phyloP scores from a whole-genome alignment of 1,140 invertebrate genomes.

The Micrasema longulum region DNA sequence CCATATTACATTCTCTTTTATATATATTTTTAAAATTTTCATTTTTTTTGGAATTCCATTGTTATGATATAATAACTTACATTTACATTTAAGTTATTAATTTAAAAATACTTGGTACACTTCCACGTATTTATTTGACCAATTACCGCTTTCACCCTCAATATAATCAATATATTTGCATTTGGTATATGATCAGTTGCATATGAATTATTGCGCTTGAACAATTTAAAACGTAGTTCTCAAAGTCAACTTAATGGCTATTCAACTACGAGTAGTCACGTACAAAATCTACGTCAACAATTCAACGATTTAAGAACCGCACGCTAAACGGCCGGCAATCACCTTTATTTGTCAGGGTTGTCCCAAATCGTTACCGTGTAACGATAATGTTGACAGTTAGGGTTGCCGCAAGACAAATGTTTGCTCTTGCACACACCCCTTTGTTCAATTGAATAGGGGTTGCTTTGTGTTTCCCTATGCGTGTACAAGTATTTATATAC shows the following conservation, averaged over 20 bases:
- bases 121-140: no score
- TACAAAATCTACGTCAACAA: slow-evolving; percentile 17
- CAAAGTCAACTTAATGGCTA: background rate
- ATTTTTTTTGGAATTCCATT: no score
- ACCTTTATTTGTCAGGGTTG: slow-evolving; percentile 22
- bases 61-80: no score
- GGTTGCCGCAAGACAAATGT: slow-evolving; percentile 46
- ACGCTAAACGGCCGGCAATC: slow-evolving; percentile 27
- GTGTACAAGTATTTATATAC: no score
- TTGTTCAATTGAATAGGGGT: slow-evolving; percentile 23
- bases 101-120: no score
- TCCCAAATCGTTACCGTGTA: slow-evolving; percentile 7
- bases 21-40: no score
- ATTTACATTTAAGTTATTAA: no score
- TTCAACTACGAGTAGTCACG: background rate
- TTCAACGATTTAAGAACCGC: slow-evolving; percentile 11
- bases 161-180: no score
- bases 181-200: no score
- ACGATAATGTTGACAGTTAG: slow-evolving; percentile 33
- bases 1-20: no score
- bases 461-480: no score
- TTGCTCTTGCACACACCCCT: slow-evolving; percentile 27
- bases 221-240: slow-evolving; percentile 19
- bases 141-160: no score
- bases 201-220: background rate